phyloP scores from a whole-genome alignment of 1,140 invertebrate species.

The Delia radicum region DNA sequence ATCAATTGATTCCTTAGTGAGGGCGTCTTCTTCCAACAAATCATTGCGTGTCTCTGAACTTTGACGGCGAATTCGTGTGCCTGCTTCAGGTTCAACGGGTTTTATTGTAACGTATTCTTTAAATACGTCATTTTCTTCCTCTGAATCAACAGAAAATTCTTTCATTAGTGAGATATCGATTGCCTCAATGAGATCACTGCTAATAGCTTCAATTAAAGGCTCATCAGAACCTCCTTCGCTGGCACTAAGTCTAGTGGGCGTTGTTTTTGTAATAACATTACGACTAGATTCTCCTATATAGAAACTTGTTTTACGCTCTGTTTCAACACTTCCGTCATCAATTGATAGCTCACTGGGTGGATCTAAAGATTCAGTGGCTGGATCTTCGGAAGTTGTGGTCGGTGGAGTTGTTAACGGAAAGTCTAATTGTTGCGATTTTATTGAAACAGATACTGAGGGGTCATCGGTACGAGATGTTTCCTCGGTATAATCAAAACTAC shows the following conservation, averaged over 20 bases:
- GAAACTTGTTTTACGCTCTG: slow-evolving; percentile 45
- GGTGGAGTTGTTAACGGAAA: slow-evolving; percentile 41
- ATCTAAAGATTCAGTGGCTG: slow-evolving; percentile 46
- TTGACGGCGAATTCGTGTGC: slow-evolving; percentile 43
- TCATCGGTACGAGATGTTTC: slow-evolving; percentile 50
- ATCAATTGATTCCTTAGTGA: slow-evolving; percentile 35
- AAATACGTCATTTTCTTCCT: slow-evolving; percentile 46
- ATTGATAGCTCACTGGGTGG: slow-evolving; percentile 49
- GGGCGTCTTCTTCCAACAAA: slow-evolving; percentile 41
- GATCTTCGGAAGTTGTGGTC: slow-evolving; percentile 45
- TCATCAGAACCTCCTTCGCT: background rate
- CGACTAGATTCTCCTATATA: slow-evolving; percentile 54
- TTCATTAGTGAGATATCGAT: slow-evolving; percentile 48
- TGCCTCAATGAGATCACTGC: slow-evolving; percentile 34
- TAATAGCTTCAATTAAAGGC: slow-evolving; percentile 32
- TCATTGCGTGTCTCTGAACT: slow-evolving; percentile 52
- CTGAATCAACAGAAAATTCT: slow-evolving; percentile 49
- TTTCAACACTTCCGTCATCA: slow-evolving; percentile 47
- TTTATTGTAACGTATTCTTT: slow-evolving; percentile 50
- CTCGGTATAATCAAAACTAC: slow-evolving; percentile 51
- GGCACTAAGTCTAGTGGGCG: slow-evolving; percentile 33
- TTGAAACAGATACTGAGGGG: slow-evolving; percentile 42
- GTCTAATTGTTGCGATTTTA: slow-evolving; percentile 40
- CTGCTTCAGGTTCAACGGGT: slow-evolving; percentile 32
- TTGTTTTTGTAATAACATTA: slow-evolving; percentile 50